phyloP scores from a whole-genome alignment of 2,113 vertebrate species.

The Lepus timidus region DNA sequence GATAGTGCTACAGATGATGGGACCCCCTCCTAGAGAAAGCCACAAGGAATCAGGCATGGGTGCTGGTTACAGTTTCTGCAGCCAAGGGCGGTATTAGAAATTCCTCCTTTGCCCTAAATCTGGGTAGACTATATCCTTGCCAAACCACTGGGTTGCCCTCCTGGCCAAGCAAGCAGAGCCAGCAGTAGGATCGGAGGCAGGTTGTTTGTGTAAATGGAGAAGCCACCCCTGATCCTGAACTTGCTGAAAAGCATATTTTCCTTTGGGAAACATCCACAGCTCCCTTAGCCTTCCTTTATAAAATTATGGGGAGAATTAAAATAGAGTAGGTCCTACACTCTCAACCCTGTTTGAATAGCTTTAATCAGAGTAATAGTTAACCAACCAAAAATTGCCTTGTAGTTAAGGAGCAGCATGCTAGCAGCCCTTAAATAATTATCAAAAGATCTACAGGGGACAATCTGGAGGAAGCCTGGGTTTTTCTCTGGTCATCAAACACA shows the following conservation, averaged over 20 bases:
- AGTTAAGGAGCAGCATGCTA: slow-evolving; percentile 15
- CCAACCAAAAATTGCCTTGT: not conserved
- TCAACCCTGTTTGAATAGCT: slow-evolving; percentile 13
- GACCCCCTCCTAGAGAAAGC: slow-evolving; percentile 31
- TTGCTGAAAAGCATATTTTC: slow-evolving; percentile 45
- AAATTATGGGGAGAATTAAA: slow-evolving; percentile 21
- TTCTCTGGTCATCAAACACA: slow-evolving; percentile 9
- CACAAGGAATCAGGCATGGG: slow-evolving; percentile 43
- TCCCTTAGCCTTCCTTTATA: slow-evolving; percentile 32
- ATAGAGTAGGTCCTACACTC: not conserved
- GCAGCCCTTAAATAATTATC: slow-evolving; percentile 15
- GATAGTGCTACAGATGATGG: slow-evolving; percentile 27
- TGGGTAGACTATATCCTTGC: slow-evolving; percentile 41
- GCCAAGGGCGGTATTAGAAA: slow-evolving; percentile 59
- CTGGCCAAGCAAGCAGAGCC: slow-evolving; percentile 40
- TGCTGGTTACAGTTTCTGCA: slow-evolving; percentile 55
- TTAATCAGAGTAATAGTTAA: slow-evolving; percentile 43
- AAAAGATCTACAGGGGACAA: not conserved
- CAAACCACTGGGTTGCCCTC: slow-evolving; percentile 52
- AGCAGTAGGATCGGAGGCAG: slow-evolving; percentile 37
- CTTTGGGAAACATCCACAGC: slow-evolving; percentile 50
- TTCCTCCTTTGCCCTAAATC: slow-evolving; percentile 54
- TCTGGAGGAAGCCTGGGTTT: not conserved
- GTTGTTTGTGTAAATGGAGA: slow-evolving; percentile 69
- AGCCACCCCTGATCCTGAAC: slow-evolving; percentile 7